Evolutionary conservation across 2,797 vertebrate genomes (phyloP).

Genomic region (Botia almorhae): DNA sequence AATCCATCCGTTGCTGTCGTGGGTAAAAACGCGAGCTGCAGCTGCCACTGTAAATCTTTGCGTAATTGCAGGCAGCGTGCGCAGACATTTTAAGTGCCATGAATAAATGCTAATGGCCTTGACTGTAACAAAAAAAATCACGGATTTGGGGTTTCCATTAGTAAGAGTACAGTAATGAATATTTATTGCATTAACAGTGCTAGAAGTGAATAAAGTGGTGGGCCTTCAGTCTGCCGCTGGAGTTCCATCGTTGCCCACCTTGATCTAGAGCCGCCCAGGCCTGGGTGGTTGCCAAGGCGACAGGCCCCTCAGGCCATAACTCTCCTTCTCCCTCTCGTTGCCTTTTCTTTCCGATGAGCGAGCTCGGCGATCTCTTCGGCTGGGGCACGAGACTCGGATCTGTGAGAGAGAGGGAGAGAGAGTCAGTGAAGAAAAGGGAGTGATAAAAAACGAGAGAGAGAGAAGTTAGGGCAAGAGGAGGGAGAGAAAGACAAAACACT

Average conservation of each 20-base stretch:
- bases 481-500: background rate
- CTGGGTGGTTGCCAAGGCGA: constrained; percentile 84
- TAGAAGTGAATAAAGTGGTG: constrained; percentile 9
- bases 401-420: constrained; percentile 50
- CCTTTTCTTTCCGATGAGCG: constrained; percentile 82
- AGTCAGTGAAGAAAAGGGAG: too few species aligned
- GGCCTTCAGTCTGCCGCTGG: background rate
- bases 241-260: constrained; percentile 74
- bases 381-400: constrained; percentile 84
- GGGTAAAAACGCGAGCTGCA: background rate
- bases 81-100: background rate
- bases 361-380: constrained; percentile 81
- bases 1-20: background rate
- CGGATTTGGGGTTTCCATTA: constrained; percentile 11
- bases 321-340: constrained; percentile 79
- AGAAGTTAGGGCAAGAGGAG: background rate
- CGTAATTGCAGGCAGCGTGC: constrained; percentile 1
- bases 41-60: background rate
- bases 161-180: constrained; percentile 2
- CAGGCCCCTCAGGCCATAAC: constrained; percentile 78
- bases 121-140: constrained; percentile 12
- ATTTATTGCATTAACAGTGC: constrained; percentile 30
- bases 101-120: constrained; percentile 24
- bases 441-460: background rate
- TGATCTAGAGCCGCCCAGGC: constrained; percentile 82